Conservation (phyloP, 2,797 vertebrate genomes). For the Danio tinwini region DNA sequence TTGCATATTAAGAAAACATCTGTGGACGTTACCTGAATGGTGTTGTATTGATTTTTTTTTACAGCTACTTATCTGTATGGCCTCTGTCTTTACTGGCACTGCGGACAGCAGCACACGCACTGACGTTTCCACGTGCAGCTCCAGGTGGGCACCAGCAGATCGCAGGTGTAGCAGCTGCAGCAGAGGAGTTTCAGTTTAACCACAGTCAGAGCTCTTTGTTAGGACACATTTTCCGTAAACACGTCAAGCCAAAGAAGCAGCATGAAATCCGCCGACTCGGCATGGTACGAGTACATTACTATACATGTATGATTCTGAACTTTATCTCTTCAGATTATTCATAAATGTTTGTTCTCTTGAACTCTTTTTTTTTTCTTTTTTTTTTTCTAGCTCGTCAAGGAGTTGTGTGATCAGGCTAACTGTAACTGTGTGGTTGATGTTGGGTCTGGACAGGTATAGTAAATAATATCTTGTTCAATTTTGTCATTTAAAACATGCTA, state of each 20-base stretch:
- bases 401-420: conserved; percentile 79
- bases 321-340: not conserved
- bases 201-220: conserved; percentile 86
- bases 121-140: conserved; percentile 80
- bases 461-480: not conserved
- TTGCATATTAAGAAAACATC: not conserved
- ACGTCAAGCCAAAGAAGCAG: conserved; percentile 95
- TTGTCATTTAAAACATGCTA: not conserved
- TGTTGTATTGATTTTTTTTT: not conserved
- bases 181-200: conserved; percentile 83
- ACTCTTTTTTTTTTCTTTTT: too few species aligned
- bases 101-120: conserved; percentile 77
- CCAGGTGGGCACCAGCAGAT: conserved; percentile 1
- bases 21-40: not conserved
- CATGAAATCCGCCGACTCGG: conserved; percentile 90
- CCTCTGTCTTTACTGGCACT: conserved; percentile 91
- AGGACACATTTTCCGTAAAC: conserved; percentile 87
- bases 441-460: conserved; percentile 90
- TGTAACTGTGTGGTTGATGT: conserved; percentile 87
- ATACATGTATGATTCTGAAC: not conserved
- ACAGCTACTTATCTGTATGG: conserved; percentile 85
- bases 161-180: conserved; percentile 50
- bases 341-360: not conserved
- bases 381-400: conserved; percentile 82
- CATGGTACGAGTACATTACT: conserved; percentile 60